phyloP scores from a whole-genome alignment of 2,113 vertebrate genomes.

The Progne subis region DNA sequence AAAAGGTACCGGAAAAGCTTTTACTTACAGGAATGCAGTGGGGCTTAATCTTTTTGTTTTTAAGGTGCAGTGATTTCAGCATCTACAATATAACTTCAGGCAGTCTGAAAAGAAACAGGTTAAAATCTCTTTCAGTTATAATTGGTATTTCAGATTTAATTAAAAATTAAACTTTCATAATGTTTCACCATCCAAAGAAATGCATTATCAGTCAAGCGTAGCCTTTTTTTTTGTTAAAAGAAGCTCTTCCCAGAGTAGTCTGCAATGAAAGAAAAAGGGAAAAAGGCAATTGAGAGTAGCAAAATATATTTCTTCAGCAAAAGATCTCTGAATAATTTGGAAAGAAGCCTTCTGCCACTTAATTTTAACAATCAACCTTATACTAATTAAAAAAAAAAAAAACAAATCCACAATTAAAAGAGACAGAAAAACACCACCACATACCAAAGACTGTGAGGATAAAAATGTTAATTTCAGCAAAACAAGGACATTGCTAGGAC shows the following conservation, averaged over 20 bases:
- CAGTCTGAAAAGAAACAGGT: slow-evolving; percentile 89
- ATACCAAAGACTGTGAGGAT: slow-evolving; percentile 36
- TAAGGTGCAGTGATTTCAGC: slow-evolving; percentile 85
- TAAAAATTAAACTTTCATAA: slow-evolving; percentile 92
- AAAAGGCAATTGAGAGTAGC: slow-evolving; percentile 74
- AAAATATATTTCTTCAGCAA: slow-evolving; percentile 72
- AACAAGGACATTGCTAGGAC: slow-evolving; percentile 60
- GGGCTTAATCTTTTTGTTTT: slow-evolving; percentile 81
- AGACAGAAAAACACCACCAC: slow-evolving; percentile 59
- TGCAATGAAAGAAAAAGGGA: slow-evolving; percentile 76
- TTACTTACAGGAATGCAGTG: slow-evolving; percentile 80
- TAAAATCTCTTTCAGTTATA: slow-evolving; percentile 90
- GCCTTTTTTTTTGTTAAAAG: slow-evolving; percentile 72
- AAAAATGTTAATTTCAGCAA: slow-evolving; percentile 64
- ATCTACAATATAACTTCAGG: slow-evolving; percentile 84
- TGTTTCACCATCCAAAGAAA: slow-evolving; percentile 88
- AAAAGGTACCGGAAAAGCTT: slow-evolving; percentile 72
- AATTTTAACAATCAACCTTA: slow-evolving; percentile 69
- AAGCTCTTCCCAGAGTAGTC: slow-evolving; percentile 77
- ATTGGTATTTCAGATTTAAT: slow-evolving; percentile 90
- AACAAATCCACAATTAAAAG: slow-evolving; percentile 41
- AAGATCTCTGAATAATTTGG: slow-evolving; percentile 65
- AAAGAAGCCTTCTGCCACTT: slow-evolving; percentile 54
- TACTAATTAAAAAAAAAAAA: slow-evolving; percentile 43
- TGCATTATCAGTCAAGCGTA: slow-evolving; percentile 87